Base-by-base conservation (phyloP, 2,113 vertebrate genomes). In the Elephantulus edwardii region DNA sequence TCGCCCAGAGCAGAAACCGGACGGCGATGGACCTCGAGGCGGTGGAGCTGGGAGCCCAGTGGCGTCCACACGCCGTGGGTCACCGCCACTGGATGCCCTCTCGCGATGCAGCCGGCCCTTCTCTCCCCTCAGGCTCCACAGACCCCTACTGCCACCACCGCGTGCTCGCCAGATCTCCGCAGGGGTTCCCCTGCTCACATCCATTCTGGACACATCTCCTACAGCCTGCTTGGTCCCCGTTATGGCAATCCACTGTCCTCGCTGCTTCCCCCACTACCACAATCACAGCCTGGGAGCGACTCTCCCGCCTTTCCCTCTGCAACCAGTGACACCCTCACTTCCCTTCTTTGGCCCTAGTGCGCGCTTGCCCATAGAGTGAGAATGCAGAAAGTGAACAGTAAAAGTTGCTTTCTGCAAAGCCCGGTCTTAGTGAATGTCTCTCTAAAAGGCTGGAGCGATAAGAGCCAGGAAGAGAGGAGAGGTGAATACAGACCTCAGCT, bases 401-500 rank as follows among this genome's bases (percentile, higher is more conserved):
- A 58, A 89, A 93, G 93, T 95, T 89, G 93, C 82, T 78, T 91
- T 86, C 81, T 20, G 22, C 30, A 19, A 74, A 88, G 54, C 60
- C 46, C 22, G 44, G 70, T 90, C n/a, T 24, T 44, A 48, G 42
- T 22, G 52, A 12, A 1, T 24, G 64, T 76, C 60, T 48, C 56
- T 38, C n/a, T 2, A 11, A n/a, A 90, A 68, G 88, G n/a, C 64
- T 64, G 68, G 48, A 3, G 54, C 42, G 80, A 75, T 82, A 28
- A 44, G 83, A 95, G 79, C 83, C 77, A 11, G 82, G 9, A 13
- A 6, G 71, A 48, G 52, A 68, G 13, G 54, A 48, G 26, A n/a
- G 62, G 9, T 35, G 62, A 77, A 60, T 3, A 48, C 40, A 24
- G 24, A 62, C 46, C 26, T 40, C n/a, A 3, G 79, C 5, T 12